These are phyloP conservation scores for Falco novaeseelandiae DNA, from an alignment of 2,797 vertebrate species.

Conservation along the genomic window DNA sequence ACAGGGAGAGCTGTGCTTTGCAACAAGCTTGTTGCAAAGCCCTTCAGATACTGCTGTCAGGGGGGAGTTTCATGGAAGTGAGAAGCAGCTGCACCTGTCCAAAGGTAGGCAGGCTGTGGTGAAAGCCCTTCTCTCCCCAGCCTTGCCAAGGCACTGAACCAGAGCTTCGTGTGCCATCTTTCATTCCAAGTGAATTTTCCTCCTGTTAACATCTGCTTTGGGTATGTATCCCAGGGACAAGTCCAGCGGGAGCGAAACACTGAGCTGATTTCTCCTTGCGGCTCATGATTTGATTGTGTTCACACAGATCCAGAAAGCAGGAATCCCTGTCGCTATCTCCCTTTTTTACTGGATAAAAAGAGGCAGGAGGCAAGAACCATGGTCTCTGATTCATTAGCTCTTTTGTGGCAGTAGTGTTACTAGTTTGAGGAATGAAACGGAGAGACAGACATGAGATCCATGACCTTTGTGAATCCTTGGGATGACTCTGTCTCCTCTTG, in stretches of 20 bases:
- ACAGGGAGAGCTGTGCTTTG: background rate
- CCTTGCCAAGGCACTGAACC: background rate
- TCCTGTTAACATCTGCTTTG: background rate
- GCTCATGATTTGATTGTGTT: background rate
- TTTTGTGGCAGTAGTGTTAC: background rate
- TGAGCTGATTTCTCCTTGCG: background rate
- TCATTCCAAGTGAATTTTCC: background rate
- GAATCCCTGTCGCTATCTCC: background rate
- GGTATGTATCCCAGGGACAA: background rate
- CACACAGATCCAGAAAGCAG: background rate
- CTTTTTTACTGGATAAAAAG: background rate
- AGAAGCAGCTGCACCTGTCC: background rate
- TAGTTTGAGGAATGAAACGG: background rate
- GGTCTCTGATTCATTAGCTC: background rate
- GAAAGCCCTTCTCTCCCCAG: background rate
- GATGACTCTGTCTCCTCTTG: background rate
- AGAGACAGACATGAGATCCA: background rate
- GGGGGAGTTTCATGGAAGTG: background rate
- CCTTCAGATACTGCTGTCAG: background rate
- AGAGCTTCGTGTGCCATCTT: background rate
- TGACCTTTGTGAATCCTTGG: background rate
- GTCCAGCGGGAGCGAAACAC: background rate
- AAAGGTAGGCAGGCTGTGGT: background rate
- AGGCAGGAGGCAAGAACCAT: background rate
- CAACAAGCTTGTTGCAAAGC: background rate